Conservation (phyloP, 2,113 vertebrate genomes). For the Cheirogaleus medius region DNA sequence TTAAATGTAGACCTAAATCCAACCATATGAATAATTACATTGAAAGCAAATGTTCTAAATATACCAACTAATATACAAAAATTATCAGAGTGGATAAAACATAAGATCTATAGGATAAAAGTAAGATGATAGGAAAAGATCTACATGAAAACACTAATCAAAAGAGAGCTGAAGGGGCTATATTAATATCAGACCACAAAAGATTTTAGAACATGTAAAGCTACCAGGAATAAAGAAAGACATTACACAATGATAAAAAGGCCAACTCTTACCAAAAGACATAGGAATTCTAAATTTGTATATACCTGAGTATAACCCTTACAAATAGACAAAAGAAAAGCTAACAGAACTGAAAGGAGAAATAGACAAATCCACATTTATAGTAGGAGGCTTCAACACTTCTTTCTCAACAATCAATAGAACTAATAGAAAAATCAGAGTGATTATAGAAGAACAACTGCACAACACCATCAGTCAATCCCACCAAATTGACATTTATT, state of each 20-base stretch:
- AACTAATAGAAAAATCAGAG: not conserved
- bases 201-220: not conserved
- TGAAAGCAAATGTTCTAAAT: not conserved
- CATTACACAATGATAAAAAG: not conserved
- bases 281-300: not conserved
- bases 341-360: not conserved
- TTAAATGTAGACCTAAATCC: not conserved
- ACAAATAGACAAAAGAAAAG: not conserved
- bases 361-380: not conserved
- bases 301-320: not conserved
- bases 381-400: not conserved
- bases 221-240: not conserved
- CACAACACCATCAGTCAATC: not conserved
- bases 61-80: not conserved
- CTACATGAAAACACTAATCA: not conserved
- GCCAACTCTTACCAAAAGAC: not conserved
- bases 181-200: not conserved
- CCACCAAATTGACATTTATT: not conserved
- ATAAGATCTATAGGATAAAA: not conserved
- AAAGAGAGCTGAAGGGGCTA: not conserved
- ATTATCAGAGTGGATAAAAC: not conserved
- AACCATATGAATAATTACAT: not conserved
- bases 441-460: not conserved
- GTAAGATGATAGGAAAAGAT: not conserved
- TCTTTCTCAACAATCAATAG: not conserved